Evolutionary conservation across 2,888 invertebrate genomes (phyloP).

Genomic region (Limnephilus marmoratus): DNA sequence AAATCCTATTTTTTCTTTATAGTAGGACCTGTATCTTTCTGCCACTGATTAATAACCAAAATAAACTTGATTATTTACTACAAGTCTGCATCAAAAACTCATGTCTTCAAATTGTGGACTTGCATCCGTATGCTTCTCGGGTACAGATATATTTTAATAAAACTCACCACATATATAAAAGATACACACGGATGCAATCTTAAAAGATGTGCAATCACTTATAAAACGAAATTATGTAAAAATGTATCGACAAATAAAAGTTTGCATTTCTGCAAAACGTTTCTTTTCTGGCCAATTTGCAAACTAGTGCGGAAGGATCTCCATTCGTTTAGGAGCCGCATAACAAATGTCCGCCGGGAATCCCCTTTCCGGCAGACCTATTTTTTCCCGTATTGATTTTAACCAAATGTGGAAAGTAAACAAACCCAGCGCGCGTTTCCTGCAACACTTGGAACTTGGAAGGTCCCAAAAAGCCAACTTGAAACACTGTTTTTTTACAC

Average conservation of each 20-base stretch:
- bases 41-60: too few relatives aligned
- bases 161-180: too few relatives aligned
- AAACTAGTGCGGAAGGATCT: background rate
- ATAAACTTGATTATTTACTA: too few relatives aligned
- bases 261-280: background rate
- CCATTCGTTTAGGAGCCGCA: background rate
- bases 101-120: too few relatives aligned
- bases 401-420: slow-evolving; percentile 28
- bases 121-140: too few relatives aligned
- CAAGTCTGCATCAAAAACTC: too few relatives aligned
- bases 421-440: slow-evolving; percentile 5
- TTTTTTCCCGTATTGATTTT: slow-evolving; percentile 45
- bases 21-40: too few relatives aligned
- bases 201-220: background rate
- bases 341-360: slow-evolving; percentile 21
- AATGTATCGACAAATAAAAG: background rate
- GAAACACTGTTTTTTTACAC: background rate
- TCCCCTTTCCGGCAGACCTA: slow-evolving; percentile 2
- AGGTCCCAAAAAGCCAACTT: background rate
- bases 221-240: background rate
- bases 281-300: background rate
- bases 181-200: too few relatives aligned
- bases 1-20: too few relatives aligned
- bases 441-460: background rate
- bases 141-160: too few relatives aligned